These are phyloP conservation scores for Leuciscus waleckii DNA, from an alignment of 2,797 vertebrate species.

Conservation along the genomic window DNA sequence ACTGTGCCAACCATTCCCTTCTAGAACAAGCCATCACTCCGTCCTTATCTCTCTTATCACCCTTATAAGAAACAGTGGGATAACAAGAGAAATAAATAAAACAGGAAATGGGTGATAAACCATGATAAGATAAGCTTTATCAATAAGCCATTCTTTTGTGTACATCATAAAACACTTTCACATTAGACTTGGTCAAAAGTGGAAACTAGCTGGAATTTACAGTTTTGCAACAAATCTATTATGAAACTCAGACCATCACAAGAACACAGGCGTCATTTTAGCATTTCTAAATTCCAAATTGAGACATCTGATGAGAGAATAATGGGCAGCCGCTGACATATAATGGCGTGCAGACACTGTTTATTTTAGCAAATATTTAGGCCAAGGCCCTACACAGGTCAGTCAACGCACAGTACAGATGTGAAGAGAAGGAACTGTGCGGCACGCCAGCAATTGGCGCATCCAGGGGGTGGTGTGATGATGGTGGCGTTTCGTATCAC, in stretches of 20 bases:
- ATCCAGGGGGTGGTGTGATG: constrained; percentile 12
- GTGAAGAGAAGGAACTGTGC: background rate
- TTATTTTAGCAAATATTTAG: background rate
- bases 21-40: background rate
- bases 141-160: background rate
- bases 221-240: background rate
- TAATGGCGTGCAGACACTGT: background rate
- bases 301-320: background rate
- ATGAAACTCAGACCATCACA: background rate
- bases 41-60: constrained; percentile 9
- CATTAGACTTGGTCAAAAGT: background rate
- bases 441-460: constrained; percentile 16
- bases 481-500: background rate
- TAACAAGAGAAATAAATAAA: background rate
- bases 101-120: constrained; percentile 7
- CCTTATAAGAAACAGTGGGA: background rate
- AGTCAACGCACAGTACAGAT: background rate
- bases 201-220: background rate
- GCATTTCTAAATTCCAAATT: background rate
- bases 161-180: background rate
- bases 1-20: background rate
- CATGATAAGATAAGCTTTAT: background rate
- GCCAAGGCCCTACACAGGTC: constrained; percentile 1
- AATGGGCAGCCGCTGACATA: background rate
- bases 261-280: background rate